These are phyloP conservation scores for Paracanthobrama guichenoti DNA, from an alignment of 2,113 vertebrate species.

Conservation along the genomic window DNA sequence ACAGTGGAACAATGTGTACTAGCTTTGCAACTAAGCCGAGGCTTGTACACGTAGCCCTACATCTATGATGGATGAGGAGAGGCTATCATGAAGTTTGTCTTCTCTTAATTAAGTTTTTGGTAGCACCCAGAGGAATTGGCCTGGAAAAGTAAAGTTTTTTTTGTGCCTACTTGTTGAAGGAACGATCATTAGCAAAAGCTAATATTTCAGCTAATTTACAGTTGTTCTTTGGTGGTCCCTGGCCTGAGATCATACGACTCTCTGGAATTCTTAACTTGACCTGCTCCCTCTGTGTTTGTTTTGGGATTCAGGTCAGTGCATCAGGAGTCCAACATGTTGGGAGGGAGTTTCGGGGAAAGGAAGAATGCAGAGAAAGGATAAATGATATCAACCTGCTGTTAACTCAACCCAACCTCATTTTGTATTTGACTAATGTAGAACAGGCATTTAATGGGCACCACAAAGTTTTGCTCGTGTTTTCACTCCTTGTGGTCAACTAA, in stretches of 20 bases:
- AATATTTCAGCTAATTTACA: constrained; percentile 87
- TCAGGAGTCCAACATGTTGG: constrained; percentile 59
- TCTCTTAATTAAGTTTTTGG: constrained; percentile 57
- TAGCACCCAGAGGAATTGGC: constrained; percentile 45
- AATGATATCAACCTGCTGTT: constrained; percentile 23
- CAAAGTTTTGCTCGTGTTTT: constrained; percentile 51
- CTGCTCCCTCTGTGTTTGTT: constrained; percentile 64
- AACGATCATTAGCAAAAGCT: constrained; percentile 85
- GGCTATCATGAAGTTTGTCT: constrained; percentile 52
- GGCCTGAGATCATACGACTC: constrained; percentile 59
- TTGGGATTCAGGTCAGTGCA: constrained; percentile 65
- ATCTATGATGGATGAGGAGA: constrained; percentile 47
- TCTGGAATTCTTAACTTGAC: constrained; percentile 62
- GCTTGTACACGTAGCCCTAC: constrained; percentile 55
- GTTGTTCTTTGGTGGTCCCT: constrained; percentile 85
- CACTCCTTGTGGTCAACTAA: constrained; percentile 57
- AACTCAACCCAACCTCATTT: constrained; percentile 11
- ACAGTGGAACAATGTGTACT: constrained; percentile 7
- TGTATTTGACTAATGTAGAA: constrained; percentile 33
- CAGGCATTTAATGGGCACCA: constrained; percentile 39
- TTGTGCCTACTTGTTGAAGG: constrained; percentile 75
- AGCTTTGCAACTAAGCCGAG: constrained; percentile 35
- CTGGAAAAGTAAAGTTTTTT: constrained; percentile 34
- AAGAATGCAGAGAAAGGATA: constrained; percentile 10
- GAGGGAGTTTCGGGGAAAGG: constrained; percentile 41